Evolutionary conservation across 2,113 vertebrate genomes (phyloP), one percentile per base, ranked within the genome.

Genomic region (Perca fluviatilis): DNA sequence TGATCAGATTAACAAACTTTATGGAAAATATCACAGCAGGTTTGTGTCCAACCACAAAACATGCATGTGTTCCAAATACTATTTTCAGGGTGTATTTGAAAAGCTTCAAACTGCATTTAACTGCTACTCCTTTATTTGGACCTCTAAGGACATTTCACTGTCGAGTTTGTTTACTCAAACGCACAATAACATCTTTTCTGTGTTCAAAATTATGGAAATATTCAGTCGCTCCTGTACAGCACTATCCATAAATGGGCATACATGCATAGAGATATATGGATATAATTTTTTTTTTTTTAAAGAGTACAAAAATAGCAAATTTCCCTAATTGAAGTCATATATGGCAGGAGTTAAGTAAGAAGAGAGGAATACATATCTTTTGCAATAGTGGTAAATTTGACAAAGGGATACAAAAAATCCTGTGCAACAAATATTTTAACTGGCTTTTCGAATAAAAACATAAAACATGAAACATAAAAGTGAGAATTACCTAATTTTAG

Each of bases 31-130:
- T 0, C 23, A 58, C 33, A 60, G 61, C 50, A 47, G 65, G 43
- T 77, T 80, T 67, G 18, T 70, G 61, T 86, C n/a, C 70, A 53
- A 49, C 27, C 57, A 62, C 43, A 71, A 47, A 86, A 68, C 80
- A 78, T 87, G 84, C 84, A 91, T 80, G 85, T 63, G 47, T 71
- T 5, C 25, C 25, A 66, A 69, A 77, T 12, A 74, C 33, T 4
- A 43, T 54, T 73, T 79, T 66, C 27, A 57, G 50, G 68, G 60
- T 65, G 7, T 49, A 36, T 54, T 80, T 70, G 3, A 67, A 63
- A 72, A 62, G 49, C 71, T 74, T 82, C 65, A 74, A 70, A 77
- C 51, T 80, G 84, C 89, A 91, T 88, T 82, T 19, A 75, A 21
- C 54, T 69, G 21, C 15, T 74, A 6, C n/a, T 23, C 23, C 4